Percentiles rank a stretch among this genome's conserved stretches.
phyloP scores from a whole-genome alignment of 2,113 vertebrate species.

The Pterocles burchelli region DNA sequence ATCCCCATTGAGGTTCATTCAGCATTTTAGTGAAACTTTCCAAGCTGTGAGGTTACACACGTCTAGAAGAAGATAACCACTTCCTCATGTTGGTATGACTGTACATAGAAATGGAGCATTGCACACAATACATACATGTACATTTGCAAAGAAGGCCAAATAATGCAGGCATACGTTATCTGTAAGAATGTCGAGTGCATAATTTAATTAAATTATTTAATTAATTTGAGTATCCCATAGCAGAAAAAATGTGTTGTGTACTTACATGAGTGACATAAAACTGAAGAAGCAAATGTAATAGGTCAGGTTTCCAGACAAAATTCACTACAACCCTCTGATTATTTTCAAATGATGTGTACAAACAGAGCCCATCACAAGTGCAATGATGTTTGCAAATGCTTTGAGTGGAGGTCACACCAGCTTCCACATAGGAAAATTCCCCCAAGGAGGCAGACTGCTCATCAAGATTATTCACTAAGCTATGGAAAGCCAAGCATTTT shows the following conservation, averaged over 20 bases:
- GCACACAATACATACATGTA: fast-evolving
- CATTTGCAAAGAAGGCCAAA: neutral
- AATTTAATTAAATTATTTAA: neutral
- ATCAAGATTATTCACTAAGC: neutral
- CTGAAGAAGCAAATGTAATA: neutral
- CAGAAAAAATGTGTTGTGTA: neutral
- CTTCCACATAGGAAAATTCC: neutral
- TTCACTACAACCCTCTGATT: neutral
- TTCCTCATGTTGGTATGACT: neutral
- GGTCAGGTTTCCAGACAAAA: neutral
- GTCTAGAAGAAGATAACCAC: neutral
- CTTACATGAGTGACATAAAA: neutral
- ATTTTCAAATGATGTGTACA: neutral
- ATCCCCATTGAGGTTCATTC: neutral
- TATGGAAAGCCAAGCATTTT: neutral
- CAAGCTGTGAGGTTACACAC: neutral
- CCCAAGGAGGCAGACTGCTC: neutral
- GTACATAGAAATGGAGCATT: neutral
- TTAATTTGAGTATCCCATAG: neutral
- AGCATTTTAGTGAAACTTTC: neutral
- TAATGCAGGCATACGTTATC: neutral
- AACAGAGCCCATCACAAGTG: neutral
- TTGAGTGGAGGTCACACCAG: neutral
- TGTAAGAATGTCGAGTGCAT: neutral
- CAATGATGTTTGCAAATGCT: neutral